These are phyloP conservation scores for Trisateles emortualis DNA, from an alignment of 2,888 invertebrate species.

Conservation along the genomic window DNA sequence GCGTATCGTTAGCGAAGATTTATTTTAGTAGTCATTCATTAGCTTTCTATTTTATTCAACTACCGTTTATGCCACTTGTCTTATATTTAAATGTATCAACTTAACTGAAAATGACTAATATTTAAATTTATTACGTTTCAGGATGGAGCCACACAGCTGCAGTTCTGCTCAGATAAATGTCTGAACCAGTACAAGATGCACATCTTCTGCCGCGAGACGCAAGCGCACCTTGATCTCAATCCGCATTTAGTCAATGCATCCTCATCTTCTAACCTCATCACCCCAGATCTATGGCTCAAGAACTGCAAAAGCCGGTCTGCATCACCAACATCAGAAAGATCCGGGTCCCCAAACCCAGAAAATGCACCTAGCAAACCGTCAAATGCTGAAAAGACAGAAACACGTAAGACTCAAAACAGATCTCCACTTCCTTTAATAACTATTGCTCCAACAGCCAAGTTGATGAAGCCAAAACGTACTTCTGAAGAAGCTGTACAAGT, in stretches of 20 bases:
- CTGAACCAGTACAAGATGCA: constrained; percentile 99
- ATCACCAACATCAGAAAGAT: constrained; percentile 86
- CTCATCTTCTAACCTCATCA: constrained; percentile 89
- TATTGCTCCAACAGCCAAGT: constrained; percentile 89
- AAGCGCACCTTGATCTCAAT: constrained; percentile 95
- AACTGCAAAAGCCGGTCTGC: constrained; percentile 91
- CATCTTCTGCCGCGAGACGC: constrained; percentile 97
- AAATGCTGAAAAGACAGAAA: constrained; percentile 60
- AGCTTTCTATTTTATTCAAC: too few species aligned
- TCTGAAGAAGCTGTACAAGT: constrained; percentile 68
- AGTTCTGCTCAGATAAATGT: constrained; percentile 97
- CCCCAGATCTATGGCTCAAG: constrained; percentile 96
- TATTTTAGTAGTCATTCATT: too few species aligned
- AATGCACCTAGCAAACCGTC: constrained; percentile 56
- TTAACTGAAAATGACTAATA: not conserved
- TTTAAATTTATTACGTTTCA: constrained; percentile 69
- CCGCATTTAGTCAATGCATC: constrained; percentile 89
- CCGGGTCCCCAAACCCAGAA: constrained; percentile 84
- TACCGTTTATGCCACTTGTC: too few species aligned
- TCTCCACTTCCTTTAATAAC: constrained; percentile 89
- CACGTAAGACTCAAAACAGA: constrained; percentile 58
- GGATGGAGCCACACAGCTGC: constrained; percentile 96
- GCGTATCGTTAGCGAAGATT: too few species aligned
- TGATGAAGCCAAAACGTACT: constrained; percentile 82
- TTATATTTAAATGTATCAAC: too few species aligned